Conservation (phyloP, 2,113 vertebrate genomes). For the Nanorana parkeri region DNA sequence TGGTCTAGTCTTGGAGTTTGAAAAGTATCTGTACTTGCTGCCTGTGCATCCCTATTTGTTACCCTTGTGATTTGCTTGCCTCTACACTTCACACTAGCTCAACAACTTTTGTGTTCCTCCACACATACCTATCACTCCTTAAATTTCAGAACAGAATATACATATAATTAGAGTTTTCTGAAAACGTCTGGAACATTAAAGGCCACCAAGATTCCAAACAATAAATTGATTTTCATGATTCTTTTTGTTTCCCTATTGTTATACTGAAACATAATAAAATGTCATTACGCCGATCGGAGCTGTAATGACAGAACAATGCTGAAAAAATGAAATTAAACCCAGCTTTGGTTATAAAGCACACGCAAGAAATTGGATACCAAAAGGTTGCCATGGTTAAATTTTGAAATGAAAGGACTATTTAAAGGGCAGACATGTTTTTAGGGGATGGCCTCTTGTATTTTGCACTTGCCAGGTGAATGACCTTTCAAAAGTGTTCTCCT, state of each 20-base stretch:
- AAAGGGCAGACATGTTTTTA: conserved; percentile 63
- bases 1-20: too few species aligned
- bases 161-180: conserved; percentile 14
- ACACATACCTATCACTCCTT: neutral
- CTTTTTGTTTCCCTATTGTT: conserved; percentile 72
- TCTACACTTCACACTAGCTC: neutral
- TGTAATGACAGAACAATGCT: conserved; percentile 73
- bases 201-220: conserved; percentile 68
- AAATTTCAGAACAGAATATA: neutral
- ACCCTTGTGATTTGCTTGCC: neutral
- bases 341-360: conserved; percentile 73
- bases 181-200: conserved; percentile 66
- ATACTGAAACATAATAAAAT: conserved; percentile 75
- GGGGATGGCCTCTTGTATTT: conserved; percentile 56
- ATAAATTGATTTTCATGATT: conserved; percentile 69
- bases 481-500: conserved; percentile 68
- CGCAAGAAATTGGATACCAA: conserved; percentile 69
- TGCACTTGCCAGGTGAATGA: conserved; percentile 72
- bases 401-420: conserved; percentile 70
- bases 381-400: conserved; percentile 63
- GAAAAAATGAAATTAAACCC: conserved; percentile 78
- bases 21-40: too few species aligned
- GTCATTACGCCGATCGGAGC: conserved; percentile 76
- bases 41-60: too few species aligned
- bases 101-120: neutral